Percentiles rank a stretch among this genome's conserved stretches.
Conservation (phyloP, 2,888 invertebrate species). For the Leptogaster cylindrica region DNA sequence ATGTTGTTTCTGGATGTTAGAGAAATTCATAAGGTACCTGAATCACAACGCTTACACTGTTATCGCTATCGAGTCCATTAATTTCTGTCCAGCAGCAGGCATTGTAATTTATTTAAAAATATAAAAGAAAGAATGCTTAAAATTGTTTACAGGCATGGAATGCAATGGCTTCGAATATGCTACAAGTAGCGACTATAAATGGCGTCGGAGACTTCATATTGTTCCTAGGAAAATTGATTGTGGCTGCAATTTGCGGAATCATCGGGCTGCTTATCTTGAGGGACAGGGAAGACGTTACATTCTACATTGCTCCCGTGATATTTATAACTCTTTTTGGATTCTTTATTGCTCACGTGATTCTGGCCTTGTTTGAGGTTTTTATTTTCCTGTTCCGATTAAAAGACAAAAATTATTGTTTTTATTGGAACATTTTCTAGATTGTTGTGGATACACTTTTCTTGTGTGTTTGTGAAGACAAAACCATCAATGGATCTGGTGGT, state of each 20-base stretch:
- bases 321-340: constrained; percentile 85
- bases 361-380: constrained; percentile 95
- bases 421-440: constrained; percentile 69
- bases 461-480: constrained; percentile 92
- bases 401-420: neutral
- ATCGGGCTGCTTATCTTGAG: constrained; percentile 79
- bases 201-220: constrained; percentile 91
- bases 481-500: constrained; percentile 77
- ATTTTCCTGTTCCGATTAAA: neutral
- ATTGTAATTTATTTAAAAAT: constrained; percentile 68
- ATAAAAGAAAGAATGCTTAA: neutral
- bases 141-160: constrained; percentile 76
- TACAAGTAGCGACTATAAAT: constrained; percentile 91
- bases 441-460: constrained; percentile 92
- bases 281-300: constrained; percentile 75
- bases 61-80: constrained; percentile 88
- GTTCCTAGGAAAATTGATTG: constrained; percentile 80
- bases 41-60: constrained; percentile 96
- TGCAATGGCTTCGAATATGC: constrained; percentile 79
- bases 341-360: constrained; percentile 90
- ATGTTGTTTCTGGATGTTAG: constrained; percentile 89
- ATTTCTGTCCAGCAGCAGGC: constrained; percentile 88
- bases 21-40: constrained; percentile 88
- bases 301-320: constrained; percentile 86
- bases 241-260: constrained; percentile 82